Evolutionary conservation across 92 coral and sea anemone genomes (phyloP).

Genomic region (Actinostola sp.): DNA sequence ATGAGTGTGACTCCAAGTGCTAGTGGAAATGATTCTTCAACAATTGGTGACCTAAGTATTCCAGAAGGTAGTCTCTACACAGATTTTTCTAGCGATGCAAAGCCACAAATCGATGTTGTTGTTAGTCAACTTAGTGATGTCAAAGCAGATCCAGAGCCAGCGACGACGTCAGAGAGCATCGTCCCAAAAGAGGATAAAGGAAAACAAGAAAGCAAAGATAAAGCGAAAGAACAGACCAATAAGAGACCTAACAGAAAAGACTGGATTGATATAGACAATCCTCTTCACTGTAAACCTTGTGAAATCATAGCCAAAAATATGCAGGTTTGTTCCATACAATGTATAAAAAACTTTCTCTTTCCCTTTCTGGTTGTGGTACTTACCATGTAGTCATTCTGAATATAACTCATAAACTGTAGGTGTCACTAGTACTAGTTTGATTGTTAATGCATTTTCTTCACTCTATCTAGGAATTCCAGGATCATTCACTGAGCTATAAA

Average conservation of each 20-base stretch:
- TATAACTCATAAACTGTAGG: background rate
- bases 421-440: background rate
- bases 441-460: too few relatives aligned
- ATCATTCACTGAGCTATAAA: slow-evolving; percentile 68
- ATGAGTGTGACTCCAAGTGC: slow-evolving; percentile 2
- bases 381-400: background rate
- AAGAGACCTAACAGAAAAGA: slow-evolving; percentile 66
- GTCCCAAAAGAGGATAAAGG: too few relatives aligned
- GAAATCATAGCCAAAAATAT: slow-evolving; percentile 68
- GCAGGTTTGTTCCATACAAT: slow-evolving; percentile 69
- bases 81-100: slow-evolving; percentile 46
- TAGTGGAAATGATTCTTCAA: background rate
- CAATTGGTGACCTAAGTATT: background rate
- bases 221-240: slow-evolving; percentile 1
- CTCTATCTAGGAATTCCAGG: slow-evolving; percentile 63
- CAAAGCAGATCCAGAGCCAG: background rate
- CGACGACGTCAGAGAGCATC: too few relatives aligned
- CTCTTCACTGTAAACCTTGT: slow-evolving; percentile 85
- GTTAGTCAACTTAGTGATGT: background rate
- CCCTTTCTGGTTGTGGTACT: too few relatives aligned
- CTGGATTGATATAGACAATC: slow-evolving; percentile 74
- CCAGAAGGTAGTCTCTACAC: slow-evolving; percentile 28
- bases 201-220: too few relatives aligned
- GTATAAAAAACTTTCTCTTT: too few relatives aligned
- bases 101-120: slow-evolving; percentile 4